These are phyloP conservation scores for Acrocephalus arundinaceus DNA, from an alignment of 2,113 vertebrate genomes.

Conservation along the genomic window DNA sequence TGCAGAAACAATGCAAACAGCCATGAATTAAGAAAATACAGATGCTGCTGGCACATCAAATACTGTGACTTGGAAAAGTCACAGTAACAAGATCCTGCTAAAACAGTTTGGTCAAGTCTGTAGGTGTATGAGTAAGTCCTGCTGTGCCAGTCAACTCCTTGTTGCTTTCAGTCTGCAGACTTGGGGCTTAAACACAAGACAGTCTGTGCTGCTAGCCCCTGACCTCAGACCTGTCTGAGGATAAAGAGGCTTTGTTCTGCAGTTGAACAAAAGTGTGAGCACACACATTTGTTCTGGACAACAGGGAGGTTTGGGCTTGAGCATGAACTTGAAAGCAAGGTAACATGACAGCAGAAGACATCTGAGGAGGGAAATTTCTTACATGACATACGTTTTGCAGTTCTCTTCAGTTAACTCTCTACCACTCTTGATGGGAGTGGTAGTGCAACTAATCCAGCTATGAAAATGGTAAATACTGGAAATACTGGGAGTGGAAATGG, in stretches of 20 bases:
- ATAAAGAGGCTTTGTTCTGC: not conserved
- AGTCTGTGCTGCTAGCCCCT: not conserved
- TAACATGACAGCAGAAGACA: not conserved
- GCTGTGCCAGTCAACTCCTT: not conserved
- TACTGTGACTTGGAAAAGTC: not conserved
- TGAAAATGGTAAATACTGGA: not conserved
- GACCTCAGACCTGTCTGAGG: not conserved
- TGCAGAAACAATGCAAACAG: not conserved
- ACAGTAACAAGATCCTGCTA: not conserved
- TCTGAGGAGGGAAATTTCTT: not conserved
- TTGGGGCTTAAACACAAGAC: not conserved
- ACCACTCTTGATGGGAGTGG: not conserved
- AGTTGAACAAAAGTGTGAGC: not conserved
- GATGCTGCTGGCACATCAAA: not conserved
- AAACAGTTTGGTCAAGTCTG: not conserved
- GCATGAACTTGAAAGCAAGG: not conserved
- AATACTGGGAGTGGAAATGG: not conserved
- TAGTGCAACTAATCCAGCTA: not conserved
- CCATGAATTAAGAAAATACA: not conserved
- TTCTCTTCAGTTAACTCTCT: not conserved
- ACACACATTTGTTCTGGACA: not conserved
- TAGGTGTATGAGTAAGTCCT: not conserved
- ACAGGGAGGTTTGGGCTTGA: not conserved
- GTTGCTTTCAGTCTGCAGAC: not conserved
- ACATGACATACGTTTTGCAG: fast-evolving